Evolutionary conservation across 2,888 invertebrate species (phyloP).

Genomic region (Coenonympha glycerion): DNA sequence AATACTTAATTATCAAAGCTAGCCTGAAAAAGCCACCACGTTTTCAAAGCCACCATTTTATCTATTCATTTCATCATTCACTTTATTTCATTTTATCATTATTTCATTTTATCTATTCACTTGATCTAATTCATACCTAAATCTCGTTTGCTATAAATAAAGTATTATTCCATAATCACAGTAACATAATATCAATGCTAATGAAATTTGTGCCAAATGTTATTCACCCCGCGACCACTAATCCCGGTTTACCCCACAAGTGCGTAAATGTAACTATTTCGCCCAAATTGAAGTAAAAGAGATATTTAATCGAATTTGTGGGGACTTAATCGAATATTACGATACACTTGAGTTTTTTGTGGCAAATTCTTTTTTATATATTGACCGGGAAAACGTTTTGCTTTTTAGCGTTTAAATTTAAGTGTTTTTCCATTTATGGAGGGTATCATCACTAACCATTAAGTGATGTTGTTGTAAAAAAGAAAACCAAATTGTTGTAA

Average conservation of each 20-base stretch:
- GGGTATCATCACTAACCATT: too few relatives aligned
- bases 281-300: conserved; percentile 52
- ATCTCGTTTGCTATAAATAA: neutral
- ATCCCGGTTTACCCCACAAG: conserved; percentile 31
- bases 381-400: too few relatives aligned
- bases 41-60: too few relatives aligned
- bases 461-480: too few relatives aligned
- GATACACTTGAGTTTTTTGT: conserved; percentile 53
- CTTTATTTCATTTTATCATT: too few relatives aligned
- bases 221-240: conserved; percentile 34
- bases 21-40: too few relatives aligned
- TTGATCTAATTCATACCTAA: neutral
- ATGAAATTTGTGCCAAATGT: conserved; percentile 33
- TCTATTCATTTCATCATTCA: too few relatives aligned
- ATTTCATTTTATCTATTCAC: too few relatives aligned
- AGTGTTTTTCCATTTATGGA: too few relatives aligned
- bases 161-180: conserved; percentile 6
- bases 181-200: conserved; percentile 30
- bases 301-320: conserved; percentile 60
- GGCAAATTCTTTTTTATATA: conserved; percentile 1
- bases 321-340: conserved; percentile 56
- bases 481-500: too few relatives aligned
- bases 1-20: too few relatives aligned
- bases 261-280: conserved; percentile 31
- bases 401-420: too few relatives aligned